phyloP scores from a whole-genome alignment of 2,113 vertebrate species.

The Corythornis cristatus region DNA sequence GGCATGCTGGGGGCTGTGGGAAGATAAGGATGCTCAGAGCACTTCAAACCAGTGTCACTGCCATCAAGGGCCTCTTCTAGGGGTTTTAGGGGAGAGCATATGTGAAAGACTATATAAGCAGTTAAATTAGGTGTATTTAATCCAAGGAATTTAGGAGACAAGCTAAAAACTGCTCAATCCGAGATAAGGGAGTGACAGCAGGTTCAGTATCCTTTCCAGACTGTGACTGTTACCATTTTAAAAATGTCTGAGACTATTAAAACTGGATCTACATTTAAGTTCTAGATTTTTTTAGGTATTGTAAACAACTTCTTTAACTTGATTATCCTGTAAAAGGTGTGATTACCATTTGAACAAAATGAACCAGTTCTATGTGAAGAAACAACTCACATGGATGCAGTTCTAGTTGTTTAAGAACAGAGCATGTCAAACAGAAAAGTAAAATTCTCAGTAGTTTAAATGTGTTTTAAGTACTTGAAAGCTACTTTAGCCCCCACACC shows the following conservation, averaged over 20 bases:
- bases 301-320: accelerated
- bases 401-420: slow-evolving; percentile 36
- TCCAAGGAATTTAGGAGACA: neutral
- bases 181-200: neutral
- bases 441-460: slow-evolving; percentile 51
- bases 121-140: neutral
- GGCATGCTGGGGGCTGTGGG: neutral
- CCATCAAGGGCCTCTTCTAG: neutral
- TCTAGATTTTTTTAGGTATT: neutral
- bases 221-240: neutral
- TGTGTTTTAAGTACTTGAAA: slow-evolving; percentile 26
- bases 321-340: neutral
- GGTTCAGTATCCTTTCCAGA: neutral
- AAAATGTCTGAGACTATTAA: neutral
- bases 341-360: neutral
- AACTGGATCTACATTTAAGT: neutral
- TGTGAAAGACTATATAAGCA: neutral
- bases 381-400: neutral
- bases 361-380: neutral
- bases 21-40: neutral
- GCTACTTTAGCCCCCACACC: accelerated
- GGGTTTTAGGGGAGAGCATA: accelerated
- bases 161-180: neutral
- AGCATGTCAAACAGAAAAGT: slow-evolving; percentile 13
- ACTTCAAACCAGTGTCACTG: neutral